Evolutionary conservation across 2,797 vertebrate genomes (phyloP).

Genomic region (Nannoperca obscura): DNA sequence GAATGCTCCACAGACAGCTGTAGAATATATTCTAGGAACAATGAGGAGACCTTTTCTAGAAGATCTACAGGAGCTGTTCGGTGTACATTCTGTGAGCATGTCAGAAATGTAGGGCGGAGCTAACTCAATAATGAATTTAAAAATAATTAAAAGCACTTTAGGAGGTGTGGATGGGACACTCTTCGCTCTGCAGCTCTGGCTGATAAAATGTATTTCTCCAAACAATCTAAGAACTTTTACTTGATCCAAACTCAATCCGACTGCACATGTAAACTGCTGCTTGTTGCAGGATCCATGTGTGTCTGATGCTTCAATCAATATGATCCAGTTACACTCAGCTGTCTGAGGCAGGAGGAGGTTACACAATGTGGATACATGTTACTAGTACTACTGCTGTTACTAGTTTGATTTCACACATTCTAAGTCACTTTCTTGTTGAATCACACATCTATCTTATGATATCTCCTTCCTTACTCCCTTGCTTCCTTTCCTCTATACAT

Average conservation of each 20-base stretch:
- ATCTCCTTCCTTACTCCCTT: neutral
- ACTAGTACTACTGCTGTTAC: constrained; percentile 12
- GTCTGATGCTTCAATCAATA: constrained; percentile 12
- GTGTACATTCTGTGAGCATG: too few relatives aligned
- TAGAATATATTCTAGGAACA: too few relatives aligned
- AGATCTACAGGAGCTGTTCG: too few relatives aligned
- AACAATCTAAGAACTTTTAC: neutral
- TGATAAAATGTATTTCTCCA: neutral
- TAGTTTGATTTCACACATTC: constrained; percentile 53
- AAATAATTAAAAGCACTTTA: too few relatives aligned
- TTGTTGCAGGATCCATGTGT: constrained; percentile 6
- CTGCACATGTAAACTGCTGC: constrained; percentile 1
- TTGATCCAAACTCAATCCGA: constrained; percentile 10
- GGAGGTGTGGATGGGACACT: neutral
- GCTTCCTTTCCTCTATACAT: neutral
- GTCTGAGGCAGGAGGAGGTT: constrained; percentile 27
- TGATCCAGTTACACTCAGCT: constrained; percentile 9
- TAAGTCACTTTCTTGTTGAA: constrained; percentile 31
- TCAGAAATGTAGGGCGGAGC: too few relatives aligned
- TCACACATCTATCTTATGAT: constrained; percentile 25
- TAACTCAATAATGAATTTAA: too few relatives aligned
- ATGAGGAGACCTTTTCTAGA: too few relatives aligned
- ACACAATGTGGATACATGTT: constrained; percentile 1
- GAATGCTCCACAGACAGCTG: too few relatives aligned
- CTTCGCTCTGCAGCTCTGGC: neutral